Conservation (phyloP, 2,797 vertebrate species). For the Apogon hyalosoma region DNA sequence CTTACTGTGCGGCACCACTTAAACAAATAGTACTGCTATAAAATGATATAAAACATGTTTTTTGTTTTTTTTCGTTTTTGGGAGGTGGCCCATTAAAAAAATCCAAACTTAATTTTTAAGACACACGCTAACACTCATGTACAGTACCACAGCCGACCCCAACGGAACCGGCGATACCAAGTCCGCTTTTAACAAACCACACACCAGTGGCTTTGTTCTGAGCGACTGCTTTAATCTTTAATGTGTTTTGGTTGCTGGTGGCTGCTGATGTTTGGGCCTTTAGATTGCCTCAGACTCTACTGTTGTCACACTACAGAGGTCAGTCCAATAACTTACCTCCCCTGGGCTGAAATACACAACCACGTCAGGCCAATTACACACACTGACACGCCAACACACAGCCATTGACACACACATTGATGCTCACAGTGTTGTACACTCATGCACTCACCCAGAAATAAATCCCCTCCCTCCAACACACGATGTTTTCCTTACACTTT, state of each 20-base stretch:
- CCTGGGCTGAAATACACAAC: slow-evolving; percentile 63
- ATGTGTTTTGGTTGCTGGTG: slow-evolving; percentile 69
- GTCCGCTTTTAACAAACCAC: slow-evolving; percentile 60
- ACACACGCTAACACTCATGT: slow-evolving; percentile 14
- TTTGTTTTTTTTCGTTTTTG: no score
- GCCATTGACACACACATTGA: slow-evolving; percentile 11
- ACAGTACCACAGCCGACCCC: slow-evolving; percentile 20
- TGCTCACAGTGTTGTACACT: slow-evolving; percentile 4
- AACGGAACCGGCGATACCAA: slow-evolving; percentile 30
- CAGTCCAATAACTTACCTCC: slow-evolving; percentile 74
- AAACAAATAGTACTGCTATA: no score
- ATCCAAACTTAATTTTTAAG: no score
- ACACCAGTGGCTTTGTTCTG: slow-evolving; percentile 72
- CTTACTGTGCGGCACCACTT: no score
- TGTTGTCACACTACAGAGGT: slow-evolving; percentile 77
- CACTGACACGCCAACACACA: slow-evolving; percentile 39
- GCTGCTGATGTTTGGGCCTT: slow-evolving; percentile 61
- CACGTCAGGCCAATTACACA: slow-evolving; percentile 65
- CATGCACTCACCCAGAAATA: slow-evolving; percentile 36
- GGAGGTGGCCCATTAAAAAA: no score
- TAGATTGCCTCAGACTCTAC: slow-evolving; percentile 67
- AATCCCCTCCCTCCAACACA: background rate
- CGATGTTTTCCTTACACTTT: slow-evolving; percentile 21
- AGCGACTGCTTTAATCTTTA: slow-evolving; percentile 74
- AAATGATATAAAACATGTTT: no score